Evolutionary conservation across 2,113 vertebrate species (phyloP).

Genomic region (Hucho hucho): DNA sequence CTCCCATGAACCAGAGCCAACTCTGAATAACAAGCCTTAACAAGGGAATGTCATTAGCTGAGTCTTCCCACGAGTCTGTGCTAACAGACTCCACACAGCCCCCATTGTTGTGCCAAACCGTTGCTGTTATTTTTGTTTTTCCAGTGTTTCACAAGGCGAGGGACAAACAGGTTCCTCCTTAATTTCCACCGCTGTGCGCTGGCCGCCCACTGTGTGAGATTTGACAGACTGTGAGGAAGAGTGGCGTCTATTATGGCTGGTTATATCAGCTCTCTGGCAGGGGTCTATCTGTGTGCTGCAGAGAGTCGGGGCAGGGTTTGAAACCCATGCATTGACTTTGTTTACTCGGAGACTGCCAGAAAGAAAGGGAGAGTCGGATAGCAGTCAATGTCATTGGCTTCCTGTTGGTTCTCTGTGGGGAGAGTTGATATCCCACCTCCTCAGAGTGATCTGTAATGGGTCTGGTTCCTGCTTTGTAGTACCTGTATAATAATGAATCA

Average conservation of each 20-base stretch:
- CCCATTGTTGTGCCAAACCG: constrained; percentile 7
- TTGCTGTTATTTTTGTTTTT: constrained; percentile 16
- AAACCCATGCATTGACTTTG: no score
- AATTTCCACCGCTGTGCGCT: constrained; percentile 54
- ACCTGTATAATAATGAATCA: no score
- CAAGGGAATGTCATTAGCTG: background rate
- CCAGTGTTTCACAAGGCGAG: constrained; percentile 1
- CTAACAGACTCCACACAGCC: constrained; percentile 8
- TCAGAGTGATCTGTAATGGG: no score
- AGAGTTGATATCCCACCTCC: constrained; percentile 45
- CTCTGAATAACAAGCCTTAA: background rate
- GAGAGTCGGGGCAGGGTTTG: no score
- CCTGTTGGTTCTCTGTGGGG: constrained; percentile 54
- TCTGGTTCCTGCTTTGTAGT: no score
- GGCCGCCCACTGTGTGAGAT: constrained; percentile 41
- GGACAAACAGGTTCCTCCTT: constrained; percentile 41
- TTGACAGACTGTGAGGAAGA: constrained; percentile 62
- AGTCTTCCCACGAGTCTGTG: background rate
- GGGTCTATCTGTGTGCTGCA: no score
- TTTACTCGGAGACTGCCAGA: background rate
- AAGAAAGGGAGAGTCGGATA: constrained; percentile 28
- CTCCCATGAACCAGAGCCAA: background rate
- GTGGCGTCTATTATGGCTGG: background rate
- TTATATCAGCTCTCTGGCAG: background rate
- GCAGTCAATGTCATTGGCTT: constrained; percentile 57